Conservation (phyloP, 2,797 vertebrate species). For the Melopsittacus undulatus region DNA sequence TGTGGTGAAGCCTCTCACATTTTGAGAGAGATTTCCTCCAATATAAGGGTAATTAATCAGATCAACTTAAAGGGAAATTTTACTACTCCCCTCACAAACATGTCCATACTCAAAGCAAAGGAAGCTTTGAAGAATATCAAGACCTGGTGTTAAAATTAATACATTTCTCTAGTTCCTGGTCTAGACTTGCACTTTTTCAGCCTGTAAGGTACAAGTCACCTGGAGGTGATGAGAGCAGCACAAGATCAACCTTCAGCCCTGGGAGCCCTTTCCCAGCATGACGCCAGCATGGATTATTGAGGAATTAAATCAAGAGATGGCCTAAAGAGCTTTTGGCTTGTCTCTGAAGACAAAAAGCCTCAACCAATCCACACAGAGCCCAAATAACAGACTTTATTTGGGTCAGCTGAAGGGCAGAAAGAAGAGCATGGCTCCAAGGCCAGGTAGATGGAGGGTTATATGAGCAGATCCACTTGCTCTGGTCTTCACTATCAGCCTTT, state of each 20-base stretch:
- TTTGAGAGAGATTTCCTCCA: not conserved
- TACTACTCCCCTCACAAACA: not conserved
- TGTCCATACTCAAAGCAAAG: not conserved
- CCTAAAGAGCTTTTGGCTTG: not conserved
- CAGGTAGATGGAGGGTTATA: not conserved
- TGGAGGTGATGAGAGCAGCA: not conserved
- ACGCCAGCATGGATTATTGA: not conserved
- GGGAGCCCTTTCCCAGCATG: not conserved
- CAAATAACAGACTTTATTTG: not conserved
- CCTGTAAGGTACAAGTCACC: not conserved
- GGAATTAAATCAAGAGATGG: not conserved
- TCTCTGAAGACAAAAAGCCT: not conserved
- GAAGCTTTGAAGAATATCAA: not conserved
- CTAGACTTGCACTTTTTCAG: not conserved
- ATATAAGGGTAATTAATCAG: not conserved
- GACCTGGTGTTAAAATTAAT: not conserved
- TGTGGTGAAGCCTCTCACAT: fast-evolving
- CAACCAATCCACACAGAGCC: not conserved
- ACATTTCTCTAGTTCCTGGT: not conserved
- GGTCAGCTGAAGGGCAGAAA: not conserved
- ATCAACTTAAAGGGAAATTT: not conserved
- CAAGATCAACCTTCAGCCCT: not conserved
- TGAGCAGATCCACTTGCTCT: not conserved
- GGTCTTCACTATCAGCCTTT: not conserved
- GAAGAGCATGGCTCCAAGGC: not conserved